Percentiles rank a stretch among this genome's conserved stretches.
phyloP scores from a whole-genome alignment of 2,888 invertebrate species.

The Rhingia campestris region DNA sequence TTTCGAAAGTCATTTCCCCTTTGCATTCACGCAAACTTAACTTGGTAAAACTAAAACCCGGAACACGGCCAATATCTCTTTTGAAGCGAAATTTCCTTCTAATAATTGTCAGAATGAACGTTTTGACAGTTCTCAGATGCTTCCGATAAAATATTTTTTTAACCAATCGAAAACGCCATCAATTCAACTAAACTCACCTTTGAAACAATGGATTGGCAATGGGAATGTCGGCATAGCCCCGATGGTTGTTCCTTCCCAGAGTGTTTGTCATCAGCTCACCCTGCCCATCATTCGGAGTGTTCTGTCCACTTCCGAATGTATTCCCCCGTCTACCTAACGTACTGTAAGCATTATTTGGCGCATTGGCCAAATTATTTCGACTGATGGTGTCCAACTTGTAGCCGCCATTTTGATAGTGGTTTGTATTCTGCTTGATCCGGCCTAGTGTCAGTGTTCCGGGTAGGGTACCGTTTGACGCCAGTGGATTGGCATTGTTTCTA shows the following conservation, averaged over 20 bases:
- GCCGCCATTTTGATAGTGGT: slow-evolving; percentile 82
- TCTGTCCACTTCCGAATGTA: slow-evolving; percentile 80
- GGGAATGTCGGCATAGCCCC: slow-evolving; percentile 85
- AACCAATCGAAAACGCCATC: not conserved
- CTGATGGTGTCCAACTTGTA: slow-evolving; percentile 81
- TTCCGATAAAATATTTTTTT: too few relatives aligned
- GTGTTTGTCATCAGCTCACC: slow-evolving; percentile 81
- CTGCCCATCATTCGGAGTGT: slow-evolving; percentile 76
- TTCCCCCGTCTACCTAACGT: slow-evolving; percentile 82
- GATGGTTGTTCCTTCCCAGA: slow-evolving; percentile 80
- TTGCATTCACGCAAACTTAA: too few relatives aligned
- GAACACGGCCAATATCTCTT: too few relatives aligned
- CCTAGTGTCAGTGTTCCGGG: slow-evolving; percentile 82
- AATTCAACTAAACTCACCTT: slow-evolving; percentile 81
- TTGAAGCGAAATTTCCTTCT: too few relatives aligned
- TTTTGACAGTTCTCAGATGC: not conserved
- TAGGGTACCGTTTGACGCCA: slow-evolving; percentile 79
- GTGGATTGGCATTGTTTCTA: slow-evolving; percentile 82
- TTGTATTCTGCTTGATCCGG: slow-evolving; percentile 82
- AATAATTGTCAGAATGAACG: too few relatives aligned
- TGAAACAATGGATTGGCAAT: slow-evolving; percentile 87
- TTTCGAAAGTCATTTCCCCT: too few relatives aligned
- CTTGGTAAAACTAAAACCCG: too few relatives aligned
- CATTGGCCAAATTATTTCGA: slow-evolving; percentile 80
- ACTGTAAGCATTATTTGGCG: slow-evolving; percentile 81